These are phyloP conservation scores for Bombycilla garrulus DNA, from an alignment of 2,113 vertebrate genomes.

Conservation along the genomic window DNA sequence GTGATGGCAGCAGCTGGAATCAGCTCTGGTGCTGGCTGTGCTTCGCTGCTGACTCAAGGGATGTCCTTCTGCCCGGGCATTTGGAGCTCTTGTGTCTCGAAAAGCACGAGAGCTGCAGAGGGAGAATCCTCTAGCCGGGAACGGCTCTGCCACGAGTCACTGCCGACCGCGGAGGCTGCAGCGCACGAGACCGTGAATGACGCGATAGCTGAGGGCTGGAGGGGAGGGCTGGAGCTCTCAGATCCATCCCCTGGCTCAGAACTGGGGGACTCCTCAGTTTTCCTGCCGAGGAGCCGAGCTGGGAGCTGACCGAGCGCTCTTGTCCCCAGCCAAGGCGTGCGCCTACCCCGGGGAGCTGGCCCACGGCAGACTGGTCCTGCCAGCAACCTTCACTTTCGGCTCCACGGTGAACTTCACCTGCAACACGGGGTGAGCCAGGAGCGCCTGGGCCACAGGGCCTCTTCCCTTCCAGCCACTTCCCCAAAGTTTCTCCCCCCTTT, in stretches of 20 bases:
- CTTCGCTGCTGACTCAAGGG: neutral
- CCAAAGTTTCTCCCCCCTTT: neutral
- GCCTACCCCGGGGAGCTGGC: neutral
- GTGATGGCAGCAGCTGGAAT: neutral
- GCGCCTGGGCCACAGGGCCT: neutral
- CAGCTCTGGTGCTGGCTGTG: neutral
- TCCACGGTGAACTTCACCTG: constrained; percentile 13
- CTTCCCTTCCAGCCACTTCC: fast-evolving
- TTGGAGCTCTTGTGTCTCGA: neutral
- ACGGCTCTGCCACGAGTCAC: fast-evolving
- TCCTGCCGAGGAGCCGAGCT: neutral
- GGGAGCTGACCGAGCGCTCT: neutral
- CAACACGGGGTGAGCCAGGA: neutral
- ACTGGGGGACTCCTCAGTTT: neutral
- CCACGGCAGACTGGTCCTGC: neutral
- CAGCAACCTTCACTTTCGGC: fast-evolving
- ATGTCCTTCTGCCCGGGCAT: neutral
- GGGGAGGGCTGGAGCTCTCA: neutral
- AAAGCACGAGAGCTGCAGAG: neutral
- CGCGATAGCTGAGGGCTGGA: neutral
- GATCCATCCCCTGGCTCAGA: neutral
- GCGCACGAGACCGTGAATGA: fast-evolving
- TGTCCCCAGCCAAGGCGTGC: neutral
- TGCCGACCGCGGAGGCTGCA: neutral
- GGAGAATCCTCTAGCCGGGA: neutral